A percentile compares a stretch with the other conserved stretches of the same genome.
These are phyloP conservation scores for Hyphantria cunea DNA, from an alignment of 1,140 invertebrate genomes.

Conservation along the genomic window DNA sequence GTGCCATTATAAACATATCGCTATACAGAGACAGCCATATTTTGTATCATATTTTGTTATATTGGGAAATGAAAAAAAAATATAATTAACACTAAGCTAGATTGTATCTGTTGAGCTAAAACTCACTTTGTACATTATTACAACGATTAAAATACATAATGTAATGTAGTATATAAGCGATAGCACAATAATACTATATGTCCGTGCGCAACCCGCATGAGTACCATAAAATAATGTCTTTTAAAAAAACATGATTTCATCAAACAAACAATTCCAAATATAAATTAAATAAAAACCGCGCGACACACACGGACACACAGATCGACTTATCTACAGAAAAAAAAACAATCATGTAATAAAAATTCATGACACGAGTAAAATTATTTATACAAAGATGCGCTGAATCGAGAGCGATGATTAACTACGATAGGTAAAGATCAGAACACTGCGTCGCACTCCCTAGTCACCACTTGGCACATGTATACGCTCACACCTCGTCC, in stretches of 20 bases:
- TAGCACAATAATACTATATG: conserved; percentile 55
- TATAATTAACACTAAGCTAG: conserved; percentile 70
- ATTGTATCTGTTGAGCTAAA: conserved; percentile 70
- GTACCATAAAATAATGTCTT: conserved; percentile 48
- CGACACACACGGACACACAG: conserved; percentile 40
- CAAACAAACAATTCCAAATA: conserved; percentile 40
- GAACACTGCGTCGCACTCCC: conserved; percentile 14
- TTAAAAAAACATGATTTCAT: conserved; percentile 45
- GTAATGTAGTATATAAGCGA: conserved; percentile 57
- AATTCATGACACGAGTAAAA: conserved; percentile 33
- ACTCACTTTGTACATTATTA: conserved; percentile 80
- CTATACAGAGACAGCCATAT: conserved; percentile 50
- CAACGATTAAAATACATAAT: conserved; percentile 65
- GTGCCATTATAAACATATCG: conserved; percentile 42
- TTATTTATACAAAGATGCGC: conserved; percentile 35
- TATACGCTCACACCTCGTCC: conserved; percentile 26
- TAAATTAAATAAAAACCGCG: conserved; percentile 38
- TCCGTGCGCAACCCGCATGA: conserved; percentile 33
- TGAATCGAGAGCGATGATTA: conserved; percentile 23
- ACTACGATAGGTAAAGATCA: conserved; percentile 15
- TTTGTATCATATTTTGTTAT: conserved; percentile 67
- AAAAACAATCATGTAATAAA: conserved; percentile 47
- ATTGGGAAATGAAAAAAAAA: conserved; percentile 34
- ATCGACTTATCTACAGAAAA: conserved; percentile 58
- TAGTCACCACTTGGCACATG: conserved; percentile 33